Base-by-base conservation (phyloP, 2,888 invertebrate genomes). In the Tyria jacobaeae region DNA sequence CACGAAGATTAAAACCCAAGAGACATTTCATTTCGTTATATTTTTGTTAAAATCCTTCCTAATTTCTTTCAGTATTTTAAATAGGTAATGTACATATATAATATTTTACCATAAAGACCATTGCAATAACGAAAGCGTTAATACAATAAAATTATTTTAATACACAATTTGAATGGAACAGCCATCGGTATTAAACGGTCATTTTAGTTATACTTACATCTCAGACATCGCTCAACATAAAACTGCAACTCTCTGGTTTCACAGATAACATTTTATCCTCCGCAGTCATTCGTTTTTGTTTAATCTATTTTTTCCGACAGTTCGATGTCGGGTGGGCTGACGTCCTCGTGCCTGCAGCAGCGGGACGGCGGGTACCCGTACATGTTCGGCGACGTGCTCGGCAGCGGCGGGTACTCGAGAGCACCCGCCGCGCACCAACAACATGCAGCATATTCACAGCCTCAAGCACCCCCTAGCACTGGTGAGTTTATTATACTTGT, bases 301-400 rank as follows among this genome's bases (percentile, higher is more conserved):
- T 21, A 37, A 1, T 37, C 15, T 37, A 37, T 44, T 44, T 41
- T 17, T 55, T 17, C 44, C 31, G 21, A 76, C 95, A 98, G 98
- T 92, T 97, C 98, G 67, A 98, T 98, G 97, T 96, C 97, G 60
- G 96, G 96, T 75, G 97, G 97, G 76, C 95, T 97, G 94, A 95
- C 96, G 78, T 96, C 96, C 79, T 97, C 96, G 89, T 98, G 97
- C 89, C 96, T 97, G 78, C 98, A 97, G 89, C 97, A 97, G 90
- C 95, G 97, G 62, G 96, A 97, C 84, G 91, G 95, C 74, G 96
- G 96, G 60, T 98, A 98, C 90, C 97, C 97, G 41, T 98, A 98
- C 94, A 98, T 98, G 96, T 98, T 98, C 91, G 96, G 97, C 79
- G 98, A 98, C 92, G 97, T 98, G 66, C 95, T 98, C 62, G 96